Evolutionary conservation across 2,797 vertebrate species (phyloP), one percentile per base, ranked within the genome.

Genomic region (Gobionotothen gibberifrons): DNA sequence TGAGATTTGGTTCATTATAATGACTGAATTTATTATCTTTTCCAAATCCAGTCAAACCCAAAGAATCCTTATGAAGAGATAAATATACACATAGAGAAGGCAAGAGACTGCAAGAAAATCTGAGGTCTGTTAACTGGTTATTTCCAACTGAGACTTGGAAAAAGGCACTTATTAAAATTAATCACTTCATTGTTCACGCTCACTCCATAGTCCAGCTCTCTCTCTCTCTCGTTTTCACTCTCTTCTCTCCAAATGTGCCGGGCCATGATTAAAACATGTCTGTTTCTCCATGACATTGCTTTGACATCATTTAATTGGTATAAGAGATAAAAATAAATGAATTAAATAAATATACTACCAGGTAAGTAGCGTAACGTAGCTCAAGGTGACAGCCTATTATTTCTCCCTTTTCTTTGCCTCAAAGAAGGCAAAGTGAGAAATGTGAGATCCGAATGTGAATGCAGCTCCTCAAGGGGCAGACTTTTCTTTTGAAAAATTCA

Each of bases 111-210:
- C 47, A 54, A 69, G 59, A 92, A 88, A 94, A 94, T 94, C 90
- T 93, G 93, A 93, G 91, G 94, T 95, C 92, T 92, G 91, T 95
- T 95, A 89, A 94, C 94, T 94, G 93, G 91, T 89, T 89, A 89
- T 93, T 91, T 90, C 78, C 71, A 80, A 91, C 69, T 74, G 74
- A 79, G 86, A 85, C 84, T 83, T 61, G 63, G 82, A 87, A 87
- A 89, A 92, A 90, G 85, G 83, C 80, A 90, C 88, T 93, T 93
- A 94, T 93, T 93, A 92, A 93, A 93, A 93, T 93, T 76, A 94
- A 94, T 94, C 89, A 93, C 89, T 88, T 90, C 88, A 92, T 90
- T 94, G 90, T 93, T 93, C 93, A 93, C 91, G 90, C 90, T 90
- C 64, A 77, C 81, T 79, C 89, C 81, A 70, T 74, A 81, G 84